These are phyloP conservation scores for Sebastes kiyomatsui DNA, from an alignment of 2,797 vertebrate species.

Conservation along the genomic window DNA sequence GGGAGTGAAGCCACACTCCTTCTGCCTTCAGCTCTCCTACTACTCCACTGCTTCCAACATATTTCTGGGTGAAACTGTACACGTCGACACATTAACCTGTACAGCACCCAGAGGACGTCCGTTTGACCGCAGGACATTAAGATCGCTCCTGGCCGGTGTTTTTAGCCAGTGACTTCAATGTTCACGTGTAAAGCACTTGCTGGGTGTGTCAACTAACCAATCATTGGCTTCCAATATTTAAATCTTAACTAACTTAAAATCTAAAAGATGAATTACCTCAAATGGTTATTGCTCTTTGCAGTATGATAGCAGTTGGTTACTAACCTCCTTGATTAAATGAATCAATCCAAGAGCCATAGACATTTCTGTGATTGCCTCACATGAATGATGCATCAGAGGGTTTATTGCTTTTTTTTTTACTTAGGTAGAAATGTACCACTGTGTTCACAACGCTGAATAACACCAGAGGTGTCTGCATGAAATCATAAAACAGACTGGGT, in stretches of 20 bases:
- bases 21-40: conserved; percentile 44
- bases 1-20: conserved; percentile 83
- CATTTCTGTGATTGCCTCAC: neutral
- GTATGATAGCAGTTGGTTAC: neutral
- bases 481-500: neutral
- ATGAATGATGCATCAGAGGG: neutral
- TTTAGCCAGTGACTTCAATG: neutral
- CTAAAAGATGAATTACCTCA: neutral
- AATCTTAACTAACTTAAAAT: neutral
- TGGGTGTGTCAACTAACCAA: conserved; percentile 13
- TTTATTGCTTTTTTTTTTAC: neutral
- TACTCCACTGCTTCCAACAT: conserved; percentile 62
- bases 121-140: neutral
- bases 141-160: neutral
- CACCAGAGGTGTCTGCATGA: conserved; percentile 21
- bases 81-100: conserved; percentile 11
- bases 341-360: neutral
- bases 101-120: neutral
- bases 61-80: conserved; percentile 39
- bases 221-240: neutral
- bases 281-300: neutral
- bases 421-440: neutral
- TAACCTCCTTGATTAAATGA: neutral
- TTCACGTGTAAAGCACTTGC: neutral
- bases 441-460: neutral